Percentiles rank a stretch among this genome's conserved stretches.
phyloP scores from a whole-genome alignment of 1,140 invertebrate genomes.

The Cherax quadricarinatus region DNA sequence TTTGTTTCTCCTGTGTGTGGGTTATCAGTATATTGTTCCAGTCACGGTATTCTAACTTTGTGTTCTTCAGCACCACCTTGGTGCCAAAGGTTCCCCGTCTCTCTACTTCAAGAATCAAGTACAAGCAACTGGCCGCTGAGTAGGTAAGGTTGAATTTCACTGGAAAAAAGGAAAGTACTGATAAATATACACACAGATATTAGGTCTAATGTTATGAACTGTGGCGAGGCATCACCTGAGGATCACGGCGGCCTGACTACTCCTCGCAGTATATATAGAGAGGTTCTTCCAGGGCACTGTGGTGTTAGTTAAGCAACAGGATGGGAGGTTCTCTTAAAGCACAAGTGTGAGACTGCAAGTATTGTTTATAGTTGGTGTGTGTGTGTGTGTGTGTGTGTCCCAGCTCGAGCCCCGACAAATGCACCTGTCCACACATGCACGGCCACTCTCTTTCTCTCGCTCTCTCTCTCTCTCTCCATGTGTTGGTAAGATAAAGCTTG shows the following conservation, averaged over 20 bases:
- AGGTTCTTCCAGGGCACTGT: conserved; percentile 12
- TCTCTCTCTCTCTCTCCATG: too few species aligned
- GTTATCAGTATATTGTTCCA: too few species aligned
- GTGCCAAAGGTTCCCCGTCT: not conserved
- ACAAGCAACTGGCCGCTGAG: conserved; percentile 1
- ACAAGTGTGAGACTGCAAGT: not conserved
- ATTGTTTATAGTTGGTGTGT: not conserved
- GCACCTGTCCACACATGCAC: too few species aligned
- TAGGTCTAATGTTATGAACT: not conserved
- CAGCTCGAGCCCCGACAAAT: too few species aligned
- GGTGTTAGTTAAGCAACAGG: not conserved
- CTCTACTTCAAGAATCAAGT: not conserved
- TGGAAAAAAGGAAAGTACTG: not conserved
- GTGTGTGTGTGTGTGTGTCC: too few species aligned
- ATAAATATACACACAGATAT: not conserved
- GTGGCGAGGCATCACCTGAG: not conserved
- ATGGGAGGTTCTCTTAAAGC: conserved; percentile 7
- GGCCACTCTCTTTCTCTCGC: too few species aligned
- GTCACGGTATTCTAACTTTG: too few species aligned
- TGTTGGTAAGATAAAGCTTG: too few species aligned
- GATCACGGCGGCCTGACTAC: not conserved
- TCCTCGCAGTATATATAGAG: not conserved
- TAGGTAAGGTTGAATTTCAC: not conserved
- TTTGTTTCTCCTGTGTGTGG: too few species aligned
- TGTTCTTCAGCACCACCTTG: too few species aligned